Evolutionary conservation across 2,888 invertebrate species (phyloP).

Genomic region (Spicauda simplicius): DNA sequence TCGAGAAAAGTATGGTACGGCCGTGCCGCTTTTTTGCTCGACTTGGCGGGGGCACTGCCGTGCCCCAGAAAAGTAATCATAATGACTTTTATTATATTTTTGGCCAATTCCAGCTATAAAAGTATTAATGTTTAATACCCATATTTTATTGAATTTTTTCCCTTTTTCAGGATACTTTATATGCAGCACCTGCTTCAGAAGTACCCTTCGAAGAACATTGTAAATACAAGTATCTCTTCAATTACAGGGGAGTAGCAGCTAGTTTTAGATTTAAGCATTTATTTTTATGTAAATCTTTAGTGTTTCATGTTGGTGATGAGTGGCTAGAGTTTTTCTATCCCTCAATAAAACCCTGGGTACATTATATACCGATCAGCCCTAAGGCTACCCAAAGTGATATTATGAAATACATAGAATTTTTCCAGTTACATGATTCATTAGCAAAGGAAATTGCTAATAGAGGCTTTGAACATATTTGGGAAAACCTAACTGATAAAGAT

Average conservation of each 20-base stretch:
- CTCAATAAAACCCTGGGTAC: constrained; percentile 96
- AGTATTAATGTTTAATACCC: no score
- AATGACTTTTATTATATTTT: no score
- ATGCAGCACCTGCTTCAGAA: constrained; percentile 93
- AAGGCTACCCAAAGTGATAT: constrained; percentile 88
- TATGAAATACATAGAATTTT: constrained; percentile 90
- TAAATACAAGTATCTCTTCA: constrained; percentile 96
- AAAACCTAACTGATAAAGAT: constrained; percentile 92
- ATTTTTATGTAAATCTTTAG: constrained; percentile 95
- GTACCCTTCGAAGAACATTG: constrained; percentile 96
- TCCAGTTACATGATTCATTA: constrained; percentile 89
- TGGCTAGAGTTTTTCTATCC: constrained; percentile 98
- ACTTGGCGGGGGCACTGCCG: no score
- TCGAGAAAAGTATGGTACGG: no score
- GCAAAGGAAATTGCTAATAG: constrained; percentile 91
- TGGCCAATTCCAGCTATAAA: no score
- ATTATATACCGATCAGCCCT: constrained; percentile 93
- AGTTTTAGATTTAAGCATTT: constrained; percentile 98
- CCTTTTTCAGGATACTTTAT: constrained; percentile 90
- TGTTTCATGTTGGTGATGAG: constrained; percentile 97
- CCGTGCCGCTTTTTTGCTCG: no score
- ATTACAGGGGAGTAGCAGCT: constrained; percentile 98
- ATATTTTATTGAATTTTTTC: no score
- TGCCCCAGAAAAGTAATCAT: no score
- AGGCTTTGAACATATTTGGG: constrained; percentile 93